These are phyloP conservation scores for Mesitornis unicolor DNA, from an alignment of 2,113 vertebrate genomes.

Conservation along the genomic window DNA sequence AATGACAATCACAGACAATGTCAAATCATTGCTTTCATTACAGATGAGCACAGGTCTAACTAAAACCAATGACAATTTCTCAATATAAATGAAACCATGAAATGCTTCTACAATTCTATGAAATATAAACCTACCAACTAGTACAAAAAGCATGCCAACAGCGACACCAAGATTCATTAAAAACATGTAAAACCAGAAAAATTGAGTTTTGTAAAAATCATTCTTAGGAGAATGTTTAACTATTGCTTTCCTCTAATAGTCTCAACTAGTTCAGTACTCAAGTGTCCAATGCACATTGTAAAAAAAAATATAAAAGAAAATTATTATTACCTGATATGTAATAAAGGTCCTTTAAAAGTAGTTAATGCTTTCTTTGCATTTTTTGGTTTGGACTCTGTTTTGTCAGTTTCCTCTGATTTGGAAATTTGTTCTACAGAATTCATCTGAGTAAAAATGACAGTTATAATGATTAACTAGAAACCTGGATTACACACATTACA, in stretches of 20 bases:
- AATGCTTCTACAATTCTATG: neutral
- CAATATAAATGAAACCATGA: neutral
- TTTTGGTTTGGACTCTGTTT: conserved; percentile 81
- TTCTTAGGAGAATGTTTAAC: neutral
- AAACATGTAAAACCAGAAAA: neutral
- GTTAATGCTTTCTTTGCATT: conserved; percentile 85
- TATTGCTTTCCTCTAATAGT: neutral
- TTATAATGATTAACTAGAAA: conserved; percentile 47
- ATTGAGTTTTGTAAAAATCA: neutral
- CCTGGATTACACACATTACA: neutral
- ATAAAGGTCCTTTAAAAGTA: conserved; percentile 89
- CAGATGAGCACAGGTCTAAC: neutral
- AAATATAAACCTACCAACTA: neutral
- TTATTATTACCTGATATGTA: conserved; percentile 88
- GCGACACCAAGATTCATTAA: neutral
- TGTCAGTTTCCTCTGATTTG: conserved; percentile 86
- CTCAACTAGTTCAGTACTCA: neutral
- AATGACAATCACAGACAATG: neutral
- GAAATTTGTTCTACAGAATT: conserved; percentile 81
- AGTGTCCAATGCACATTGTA: neutral
- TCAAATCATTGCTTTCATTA: neutral
- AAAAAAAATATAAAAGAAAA: neutral
- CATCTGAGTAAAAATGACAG: conserved; percentile 76
- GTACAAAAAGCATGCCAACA: neutral
- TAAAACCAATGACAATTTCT: neutral